Base-by-base conservation (phyloP, 1,140 invertebrate genomes). In the Saccostrea glomerata region DNA sequence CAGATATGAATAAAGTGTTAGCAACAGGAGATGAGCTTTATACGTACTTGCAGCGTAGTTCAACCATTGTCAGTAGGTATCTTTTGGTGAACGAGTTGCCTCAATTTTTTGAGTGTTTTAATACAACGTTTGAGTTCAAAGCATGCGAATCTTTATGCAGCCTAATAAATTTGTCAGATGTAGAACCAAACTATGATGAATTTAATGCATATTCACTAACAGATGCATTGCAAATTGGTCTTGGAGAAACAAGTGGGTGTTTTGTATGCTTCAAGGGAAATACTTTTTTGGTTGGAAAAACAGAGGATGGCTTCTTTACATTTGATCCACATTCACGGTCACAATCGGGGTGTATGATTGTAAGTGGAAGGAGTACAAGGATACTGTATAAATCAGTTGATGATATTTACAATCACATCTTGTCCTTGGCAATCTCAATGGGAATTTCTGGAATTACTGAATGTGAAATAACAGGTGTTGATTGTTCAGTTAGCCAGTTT, bases 11-110 rank as follows among this genome's bases (percentile, higher is more conserved):
- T 30, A 84, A 60, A 11, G 58, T 87, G 9, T 36, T 87, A n/a
- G 54, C n/a, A 47, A 55, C 77, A 63, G 86, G 86, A 25, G 83
- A 87, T 83, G 77, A 84, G 30, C n/a, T 87, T 12, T 87, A 87
- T 20, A 40, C 82, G 15, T 82, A 25, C 36, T 30, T 82, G 77
- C n/a, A 36, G 36, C 15, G 6, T 25, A 40, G 30, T 82, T 82
- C 30, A 36, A 17, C 77, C 30, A 36, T 36, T 17, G 36, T 17
- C 17, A 17, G 36, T 23, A 82, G 36, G 7, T 40, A 82, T 82
- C 36, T 82, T 40, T 36, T 82, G 1, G 30, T 82, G 17, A n/a
- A 82, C 12, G 77, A 82, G 36, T 36, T 82, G n/a, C 77, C 77
- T 7, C n/a, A 40, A 25, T 17, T 30, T n/a, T 17, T 82, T 82